Evolutionary conservation across 2,888 invertebrate genomes (phyloP).

Genomic region (Hemistola chrysoprasaria): DNA sequence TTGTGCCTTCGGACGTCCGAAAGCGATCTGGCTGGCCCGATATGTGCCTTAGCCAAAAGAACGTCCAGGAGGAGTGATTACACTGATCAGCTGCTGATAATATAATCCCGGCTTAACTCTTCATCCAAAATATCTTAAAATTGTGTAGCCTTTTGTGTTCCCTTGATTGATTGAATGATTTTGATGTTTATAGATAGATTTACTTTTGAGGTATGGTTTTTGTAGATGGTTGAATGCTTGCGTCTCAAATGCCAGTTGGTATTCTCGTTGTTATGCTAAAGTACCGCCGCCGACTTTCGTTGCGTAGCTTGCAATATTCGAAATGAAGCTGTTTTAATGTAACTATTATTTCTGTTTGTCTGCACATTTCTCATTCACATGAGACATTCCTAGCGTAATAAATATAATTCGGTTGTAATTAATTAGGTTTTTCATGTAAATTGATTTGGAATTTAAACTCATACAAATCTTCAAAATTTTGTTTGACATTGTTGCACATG

Average conservation of each 20-base stretch:
- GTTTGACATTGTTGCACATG: conserved; percentile 14
- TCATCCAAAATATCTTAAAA: too few relatives aligned
- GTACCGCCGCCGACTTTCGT: conserved; percentile 52
- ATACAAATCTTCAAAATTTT: conserved; percentile 17
- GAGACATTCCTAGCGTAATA: conserved; percentile 8
- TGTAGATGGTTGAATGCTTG: conserved; percentile 11
- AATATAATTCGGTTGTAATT: conserved; percentile 16
- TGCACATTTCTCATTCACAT: conserved; percentile 4
- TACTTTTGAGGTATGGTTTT: conserved; percentile 1
- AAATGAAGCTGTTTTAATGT: conserved; percentile 9
- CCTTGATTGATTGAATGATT: conserved; percentile 16
- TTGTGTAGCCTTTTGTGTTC: conserved; percentile 16
- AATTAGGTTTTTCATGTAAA: conserved; percentile 14
- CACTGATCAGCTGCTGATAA: too few relatives aligned
- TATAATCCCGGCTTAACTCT: too few relatives aligned
- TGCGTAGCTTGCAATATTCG: conserved; percentile 29
- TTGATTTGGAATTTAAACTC: conserved; percentile 1
- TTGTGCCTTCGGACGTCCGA: too few relatives aligned
- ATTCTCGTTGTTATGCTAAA: conserved; percentile 51
- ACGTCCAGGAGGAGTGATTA: too few relatives aligned
- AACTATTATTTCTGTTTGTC: conserved; percentile 5
- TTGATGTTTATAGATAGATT: conserved; percentile 10
- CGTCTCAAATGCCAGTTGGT: conserved; percentile 38
- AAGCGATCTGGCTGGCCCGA: too few relatives aligned
- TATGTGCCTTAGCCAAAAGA: too few relatives aligned